Base-by-base conservation (phyloP, 1,140 invertebrate genomes). In the Saccostrea echinata region DNA sequence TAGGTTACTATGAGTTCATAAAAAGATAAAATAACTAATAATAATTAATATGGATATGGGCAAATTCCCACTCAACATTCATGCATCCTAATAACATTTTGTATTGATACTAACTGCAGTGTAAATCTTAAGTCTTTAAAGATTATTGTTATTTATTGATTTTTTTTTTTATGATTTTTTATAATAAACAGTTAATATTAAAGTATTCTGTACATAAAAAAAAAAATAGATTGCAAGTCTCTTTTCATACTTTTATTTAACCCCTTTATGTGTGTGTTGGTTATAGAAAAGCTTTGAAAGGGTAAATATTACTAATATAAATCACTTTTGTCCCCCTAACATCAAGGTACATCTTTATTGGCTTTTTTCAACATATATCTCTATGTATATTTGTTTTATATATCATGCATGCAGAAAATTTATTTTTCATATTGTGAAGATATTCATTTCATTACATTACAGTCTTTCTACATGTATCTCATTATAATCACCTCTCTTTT, bases 1-100 rank as follows among this genome's bases (percentile, higher is more conserved):
- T 98, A 92, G 95, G 95, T 16, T 53, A 35, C 18, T 52, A n/a
- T 61, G 0, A 6, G 43, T 6, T 9, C 43, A 9, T 43, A 43
- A 9, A 43, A 43, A 43, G 43, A n/a, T 61, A 61, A 6, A 4
- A 61, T 18, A 61, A 61, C 18, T 18, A 18, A 57, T 18, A 18
- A 57, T 57, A 12, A 21, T 18, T n/a, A 61, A n/a, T 61, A 61
- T 61, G 6, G 55, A 21, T 4, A n/a, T 61, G 55, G 55, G 55
- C 55, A 21, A 18, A 2, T 61, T n/a, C 6, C 21, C 18, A 57
- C 18, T 61, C 9, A 21, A 21, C 0, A 61, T 21, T 61, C n/a
- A 21, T 61, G 18, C 55, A 61, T 61, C 55, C n/a, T 18, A 21
- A 21, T 61, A 55, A 55, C 53, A 55, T 16, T 55, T 11, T 13